Conservation (phyloP, 2,113 vertebrate genomes). For the Sylvilagus bachmani region DNA sequence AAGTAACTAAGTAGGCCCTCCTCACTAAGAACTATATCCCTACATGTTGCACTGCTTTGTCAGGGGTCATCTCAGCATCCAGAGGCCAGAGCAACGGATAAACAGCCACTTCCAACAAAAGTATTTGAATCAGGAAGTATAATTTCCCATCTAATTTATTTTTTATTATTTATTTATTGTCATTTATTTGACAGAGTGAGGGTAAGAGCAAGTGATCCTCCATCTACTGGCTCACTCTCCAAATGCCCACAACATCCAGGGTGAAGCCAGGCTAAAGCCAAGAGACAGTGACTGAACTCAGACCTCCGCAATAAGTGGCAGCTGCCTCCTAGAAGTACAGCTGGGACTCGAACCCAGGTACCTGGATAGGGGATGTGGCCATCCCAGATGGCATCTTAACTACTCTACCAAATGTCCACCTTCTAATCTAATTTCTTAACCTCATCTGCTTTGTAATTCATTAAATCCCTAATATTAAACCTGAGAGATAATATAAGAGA, state of each 20-base stretch:
- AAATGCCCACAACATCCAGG: too few relatives aligned
- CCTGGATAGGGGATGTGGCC: too few relatives aligned
- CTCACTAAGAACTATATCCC: slow-evolving; percentile 41
- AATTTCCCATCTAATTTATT: slow-evolving; percentile 43
- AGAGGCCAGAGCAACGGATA: neutral
- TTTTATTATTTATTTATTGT: too few relatives aligned
- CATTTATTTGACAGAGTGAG: too few relatives aligned
- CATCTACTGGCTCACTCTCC: too few relatives aligned
- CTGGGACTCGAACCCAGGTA: too few relatives aligned
- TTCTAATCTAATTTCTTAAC: slow-evolving; percentile 44
- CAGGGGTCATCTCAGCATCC: slow-evolving; percentile 28
- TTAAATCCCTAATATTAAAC: slow-evolving; percentile 12
- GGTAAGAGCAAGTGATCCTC: too few relatives aligned
- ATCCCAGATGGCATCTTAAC: too few relatives aligned
- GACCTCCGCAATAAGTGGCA: too few relatives aligned
- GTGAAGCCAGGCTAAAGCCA: too few relatives aligned
- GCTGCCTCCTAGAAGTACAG: too few relatives aligned
- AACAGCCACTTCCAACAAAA: slow-evolving; percentile 52
- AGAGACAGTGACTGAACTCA: too few relatives aligned
- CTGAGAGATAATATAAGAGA: slow-evolving; percentile 42
- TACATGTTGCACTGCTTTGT: neutral
- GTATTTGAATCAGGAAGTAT: neutral
- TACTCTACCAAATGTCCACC: neutral
- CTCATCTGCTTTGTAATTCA: slow-evolving; percentile 22
- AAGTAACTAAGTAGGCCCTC: slow-evolving; percentile 15